These are phyloP conservation scores for Scyliorhinus canicula DNA, from an alignment of 2,797 vertebrate species.

Conservation along the genomic window DNA sequence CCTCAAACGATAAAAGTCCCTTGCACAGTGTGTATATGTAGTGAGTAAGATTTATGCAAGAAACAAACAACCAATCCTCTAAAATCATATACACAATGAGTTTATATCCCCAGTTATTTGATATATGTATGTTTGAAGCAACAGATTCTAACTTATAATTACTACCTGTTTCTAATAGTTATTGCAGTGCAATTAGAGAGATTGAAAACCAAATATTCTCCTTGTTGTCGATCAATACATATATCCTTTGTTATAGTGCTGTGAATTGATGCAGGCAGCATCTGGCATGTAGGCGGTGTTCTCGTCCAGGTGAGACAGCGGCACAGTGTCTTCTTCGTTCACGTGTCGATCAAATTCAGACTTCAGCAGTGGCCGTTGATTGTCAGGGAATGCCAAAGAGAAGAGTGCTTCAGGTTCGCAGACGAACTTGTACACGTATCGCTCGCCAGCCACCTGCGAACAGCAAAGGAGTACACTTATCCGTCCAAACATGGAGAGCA, in stretches of 20 bases:
- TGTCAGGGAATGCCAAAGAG: constrained; percentile 89
- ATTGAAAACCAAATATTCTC: not conserved
- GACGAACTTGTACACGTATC: constrained; percentile 97
- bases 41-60: not conserved
- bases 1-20: not conserved
- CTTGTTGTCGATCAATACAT: constrained; percentile 64
- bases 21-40: not conserved
- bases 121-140: constrained; percentile 10
- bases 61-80: constrained; percentile 11
- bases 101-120: constrained; percentile 26
- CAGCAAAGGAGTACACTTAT: constrained; percentile 18
- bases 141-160: constrained; percentile 30
- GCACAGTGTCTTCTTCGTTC: constrained; percentile 91
- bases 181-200: constrained; percentile 34
- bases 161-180: constrained; percentile 34
- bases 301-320: constrained; percentile 87
- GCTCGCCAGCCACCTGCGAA: constrained; percentile 86
- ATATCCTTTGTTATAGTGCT: constrained; percentile 85
- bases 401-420: constrained; percentile 92
- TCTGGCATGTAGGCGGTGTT: constrained; percentile 66
- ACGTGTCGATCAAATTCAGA: constrained; percentile 78
- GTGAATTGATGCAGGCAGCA: constrained; percentile 65
- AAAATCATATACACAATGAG: constrained; percentile 14
- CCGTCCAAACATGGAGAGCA: not conserved
- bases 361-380: constrained; percentile 80